phyloP scores from a whole-genome alignment of 2,113 vertebrate species.

The Chloroceryle aenea region DNA sequence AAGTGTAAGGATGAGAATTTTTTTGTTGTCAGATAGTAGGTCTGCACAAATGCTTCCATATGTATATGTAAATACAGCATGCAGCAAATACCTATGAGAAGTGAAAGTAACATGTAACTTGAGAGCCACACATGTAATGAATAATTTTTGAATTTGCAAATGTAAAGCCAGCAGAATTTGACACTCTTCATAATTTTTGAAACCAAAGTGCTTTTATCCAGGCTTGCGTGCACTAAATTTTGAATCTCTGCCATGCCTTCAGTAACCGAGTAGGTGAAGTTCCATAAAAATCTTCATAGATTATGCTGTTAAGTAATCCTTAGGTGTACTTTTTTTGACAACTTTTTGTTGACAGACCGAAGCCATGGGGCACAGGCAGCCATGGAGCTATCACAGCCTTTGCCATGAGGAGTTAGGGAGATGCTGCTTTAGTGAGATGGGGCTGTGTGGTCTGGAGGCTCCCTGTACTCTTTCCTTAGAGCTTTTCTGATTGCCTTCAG shows the following conservation, averaged over 20 bases:
- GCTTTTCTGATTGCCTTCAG: slow-evolving; percentile 24
- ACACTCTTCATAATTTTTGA: not conserved
- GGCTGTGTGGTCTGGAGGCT: not conserved
- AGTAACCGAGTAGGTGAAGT: not conserved
- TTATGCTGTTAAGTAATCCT: not conserved
- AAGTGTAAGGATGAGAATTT: not conserved
- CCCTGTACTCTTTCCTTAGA: not conserved
- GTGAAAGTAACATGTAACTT: not conserved
- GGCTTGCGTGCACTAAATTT: not conserved
- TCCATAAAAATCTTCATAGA: not conserved
- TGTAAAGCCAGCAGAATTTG: not conserved
- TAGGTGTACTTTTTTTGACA: not conserved
- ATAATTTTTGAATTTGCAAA: not conserved
- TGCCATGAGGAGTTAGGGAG: not conserved
- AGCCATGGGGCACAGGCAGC: not conserved
- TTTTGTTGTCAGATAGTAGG: not conserved
- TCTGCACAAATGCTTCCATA: rapidly evolving
- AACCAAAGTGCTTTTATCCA: not conserved
- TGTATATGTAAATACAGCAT: not conserved
- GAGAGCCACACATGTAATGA: not conserved
- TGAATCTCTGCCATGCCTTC: not conserved
- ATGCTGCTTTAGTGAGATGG: not conserved
- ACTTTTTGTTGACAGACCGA: not conserved
- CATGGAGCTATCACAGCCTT: not conserved
- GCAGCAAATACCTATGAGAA: not conserved